A percentile compares a stretch with the other conserved stretches of the same genome.
phyloP scores from a whole-genome alignment of 2,113 vertebrate species.

The Actinemys pallida region DNA sequence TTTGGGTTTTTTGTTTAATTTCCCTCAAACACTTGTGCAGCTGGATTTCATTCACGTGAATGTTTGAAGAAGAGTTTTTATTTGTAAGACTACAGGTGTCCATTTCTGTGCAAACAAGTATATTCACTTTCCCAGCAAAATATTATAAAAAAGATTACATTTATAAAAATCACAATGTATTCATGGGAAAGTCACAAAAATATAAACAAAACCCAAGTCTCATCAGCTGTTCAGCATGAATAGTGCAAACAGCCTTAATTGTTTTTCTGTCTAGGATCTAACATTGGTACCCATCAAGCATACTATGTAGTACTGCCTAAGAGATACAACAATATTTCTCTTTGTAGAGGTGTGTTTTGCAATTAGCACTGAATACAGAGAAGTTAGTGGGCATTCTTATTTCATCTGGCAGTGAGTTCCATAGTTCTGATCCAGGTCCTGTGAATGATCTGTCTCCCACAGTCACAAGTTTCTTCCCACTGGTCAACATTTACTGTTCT shows the following conservation, averaged over 20 bases:
- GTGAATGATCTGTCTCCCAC: neutral
- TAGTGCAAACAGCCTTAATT: neutral
- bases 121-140: too few species aligned
- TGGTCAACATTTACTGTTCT: neutral
- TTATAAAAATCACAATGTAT: too few species aligned
- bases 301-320: neutral
- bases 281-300: fast-evolving
- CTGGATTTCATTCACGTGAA: neutral
- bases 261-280: neutral
- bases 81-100: too few species aligned
- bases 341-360: neutral
- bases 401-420: neutral
- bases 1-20: too few species aligned
- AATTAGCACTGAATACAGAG: neutral
- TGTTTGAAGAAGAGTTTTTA: too few species aligned
- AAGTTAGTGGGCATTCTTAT: neutral
- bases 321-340: neutral
- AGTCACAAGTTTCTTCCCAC: neutral
- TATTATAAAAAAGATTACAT: too few species aligned
- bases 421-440: neutral
- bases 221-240: neutral
- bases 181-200: neutral
- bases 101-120: too few species aligned
- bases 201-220: neutral
- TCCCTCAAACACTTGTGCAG: too few species aligned